Evolutionary conservation across 1,140 invertebrate genomes (phyloP).

Genomic region (Diachasma alloeum): DNA sequence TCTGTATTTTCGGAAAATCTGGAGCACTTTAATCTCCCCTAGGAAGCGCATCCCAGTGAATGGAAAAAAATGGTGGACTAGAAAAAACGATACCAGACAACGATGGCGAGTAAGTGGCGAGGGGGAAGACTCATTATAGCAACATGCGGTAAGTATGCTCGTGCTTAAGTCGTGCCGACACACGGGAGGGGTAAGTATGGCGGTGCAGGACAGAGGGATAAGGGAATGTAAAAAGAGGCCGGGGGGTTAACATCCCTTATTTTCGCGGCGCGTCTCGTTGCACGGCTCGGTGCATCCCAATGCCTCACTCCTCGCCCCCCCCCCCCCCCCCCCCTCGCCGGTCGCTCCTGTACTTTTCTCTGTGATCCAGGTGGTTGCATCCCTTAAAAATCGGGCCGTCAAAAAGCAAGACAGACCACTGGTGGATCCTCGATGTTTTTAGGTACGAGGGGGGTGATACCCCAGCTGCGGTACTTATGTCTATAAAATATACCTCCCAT

Average conservation of each 20-base stretch:
- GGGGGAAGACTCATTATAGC: constrained; percentile 56
- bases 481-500: constrained; percentile 11
- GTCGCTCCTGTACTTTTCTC: constrained; percentile 3
- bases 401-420: constrained; percentile 8
- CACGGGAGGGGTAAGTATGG: constrained; percentile 23
- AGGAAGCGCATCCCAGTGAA: not conserved
- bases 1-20: not conserved
- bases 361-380: constrained; percentile 55
- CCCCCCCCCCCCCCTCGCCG: not conserved
- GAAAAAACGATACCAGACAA: not conserved
- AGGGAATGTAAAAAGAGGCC: constrained; percentile 33
- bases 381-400: constrained; percentile 30
- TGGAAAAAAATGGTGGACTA: not conserved
- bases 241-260: constrained; percentile 57
- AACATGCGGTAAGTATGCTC: constrained; percentile 61
- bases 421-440: constrained; percentile 5
- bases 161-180: constrained; percentile 49
- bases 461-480: constrained; percentile 10
- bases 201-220: constrained; percentile 11
- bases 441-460: not conserved
- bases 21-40: not conserved
- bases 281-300: constrained; percentile 62
- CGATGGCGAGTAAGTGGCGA: not conserved
- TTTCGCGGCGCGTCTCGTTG: constrained; percentile 60
- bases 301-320: constrained; percentile 50